Percentiles rank a stretch among this genome's conserved stretches.
Conservation (phyloP, 2,797 vertebrate genomes). For the Tiaroga cobitis region DNA sequence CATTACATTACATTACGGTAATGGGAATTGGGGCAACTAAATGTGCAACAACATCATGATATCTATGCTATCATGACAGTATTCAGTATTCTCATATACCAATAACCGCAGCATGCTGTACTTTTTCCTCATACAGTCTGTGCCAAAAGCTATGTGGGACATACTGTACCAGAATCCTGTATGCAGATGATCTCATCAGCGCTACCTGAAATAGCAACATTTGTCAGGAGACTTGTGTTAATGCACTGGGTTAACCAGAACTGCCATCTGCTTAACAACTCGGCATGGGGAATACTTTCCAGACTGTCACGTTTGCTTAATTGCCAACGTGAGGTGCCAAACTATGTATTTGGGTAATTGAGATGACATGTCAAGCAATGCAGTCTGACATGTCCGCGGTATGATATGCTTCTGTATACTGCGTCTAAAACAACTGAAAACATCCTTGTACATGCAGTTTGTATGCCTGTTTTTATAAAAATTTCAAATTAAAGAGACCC, state of each 20-base stretch:
- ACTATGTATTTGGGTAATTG: background rate
- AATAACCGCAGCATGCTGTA: background rate
- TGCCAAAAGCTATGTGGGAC: slow-evolving; percentile 69
- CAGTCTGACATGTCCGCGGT: background rate
- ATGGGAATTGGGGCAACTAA: background rate
- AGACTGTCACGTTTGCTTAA: background rate
- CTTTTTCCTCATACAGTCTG: slow-evolving; percentile 53
- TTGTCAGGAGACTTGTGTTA: slow-evolving; percentile 58
- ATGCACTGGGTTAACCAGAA: slow-evolving; percentile 56
- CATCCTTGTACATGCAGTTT: background rate
- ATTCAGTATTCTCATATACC: background rate
- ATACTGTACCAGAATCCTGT: slow-evolving; percentile 53
- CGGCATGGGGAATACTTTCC: slow-evolving; percentile 49
- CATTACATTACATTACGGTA: background rate
- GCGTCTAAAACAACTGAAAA: background rate
- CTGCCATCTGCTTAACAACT: slow-evolving; percentile 69
- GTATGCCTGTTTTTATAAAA: background rate
- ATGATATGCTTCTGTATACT: background rate
- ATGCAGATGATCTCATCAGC: slow-evolving; percentile 63
- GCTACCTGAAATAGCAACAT: slow-evolving; percentile 72
- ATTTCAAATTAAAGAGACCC: background rate
- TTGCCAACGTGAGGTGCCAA: background rate
- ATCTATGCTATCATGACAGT: background rate
- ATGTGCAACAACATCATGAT: background rate
- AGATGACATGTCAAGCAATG: slow-evolving; percentile 6